Conservation (phyloP, 2,113 vertebrate species). For the Platycercus adscitus region DNA sequence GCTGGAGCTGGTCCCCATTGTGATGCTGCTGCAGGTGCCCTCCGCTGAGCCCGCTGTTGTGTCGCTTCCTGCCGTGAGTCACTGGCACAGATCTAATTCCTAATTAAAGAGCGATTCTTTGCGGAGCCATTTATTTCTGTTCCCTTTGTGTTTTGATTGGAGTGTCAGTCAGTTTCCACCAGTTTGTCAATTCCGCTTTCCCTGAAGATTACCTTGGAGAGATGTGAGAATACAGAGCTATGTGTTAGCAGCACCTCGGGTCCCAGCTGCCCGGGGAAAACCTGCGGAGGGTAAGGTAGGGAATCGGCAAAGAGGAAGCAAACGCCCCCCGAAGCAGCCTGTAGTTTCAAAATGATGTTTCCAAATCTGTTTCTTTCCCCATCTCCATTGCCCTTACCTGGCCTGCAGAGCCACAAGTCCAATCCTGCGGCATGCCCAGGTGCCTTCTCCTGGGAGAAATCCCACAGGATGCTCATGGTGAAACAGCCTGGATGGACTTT, state of each 20-base stretch:
- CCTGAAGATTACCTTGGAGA: neutral
- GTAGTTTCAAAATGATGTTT: neutral
- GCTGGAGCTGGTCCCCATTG: neutral
- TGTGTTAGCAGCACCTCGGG: neutral
- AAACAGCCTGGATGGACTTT: neutral
- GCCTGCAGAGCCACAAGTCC: neutral
- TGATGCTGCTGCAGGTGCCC: constrained; percentile 2
- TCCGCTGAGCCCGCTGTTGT: neutral
- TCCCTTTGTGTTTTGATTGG: constrained; percentile 26
- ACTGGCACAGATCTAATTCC: constrained; percentile 24
- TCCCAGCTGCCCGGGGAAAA: neutral
- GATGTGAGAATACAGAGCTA: neutral
- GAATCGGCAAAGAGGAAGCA: neutral
- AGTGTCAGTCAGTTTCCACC: neutral
- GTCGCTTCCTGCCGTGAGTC: neutral
- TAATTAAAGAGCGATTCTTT: constrained; percentile 34
- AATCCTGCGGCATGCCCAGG: rapidly evolving
- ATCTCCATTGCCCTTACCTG: neutral
- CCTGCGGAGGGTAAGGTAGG: neutral
- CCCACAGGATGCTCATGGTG: rapidly evolving
- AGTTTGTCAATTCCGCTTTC: constrained; percentile 13
- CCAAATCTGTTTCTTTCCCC: neutral
- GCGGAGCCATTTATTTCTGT: constrained; percentile 25
- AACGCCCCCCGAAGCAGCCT: neutral
- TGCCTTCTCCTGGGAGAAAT: neutral